Conservation (phyloP, 2,797 vertebrate genomes). For the Coracias cyanogaster region DNA sequence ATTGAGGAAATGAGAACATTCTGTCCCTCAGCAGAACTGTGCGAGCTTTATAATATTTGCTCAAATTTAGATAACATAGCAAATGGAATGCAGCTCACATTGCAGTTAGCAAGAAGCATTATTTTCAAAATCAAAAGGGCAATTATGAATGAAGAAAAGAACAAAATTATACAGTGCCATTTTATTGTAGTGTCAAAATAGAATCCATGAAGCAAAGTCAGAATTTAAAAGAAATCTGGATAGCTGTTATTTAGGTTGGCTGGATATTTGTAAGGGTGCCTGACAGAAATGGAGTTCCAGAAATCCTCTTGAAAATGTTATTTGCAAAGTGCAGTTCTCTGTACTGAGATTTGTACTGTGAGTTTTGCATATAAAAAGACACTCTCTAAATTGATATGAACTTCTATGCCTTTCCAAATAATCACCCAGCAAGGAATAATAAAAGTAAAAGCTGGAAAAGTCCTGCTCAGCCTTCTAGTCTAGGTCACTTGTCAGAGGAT, state of each 20-base stretch:
- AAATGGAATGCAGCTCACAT: slow-evolving; percentile 66
- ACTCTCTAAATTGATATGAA: not conserved
- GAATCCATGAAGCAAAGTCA: slow-evolving; percentile 27
- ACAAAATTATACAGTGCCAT: slow-evolving; percentile 37
- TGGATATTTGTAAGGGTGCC: not conserved
- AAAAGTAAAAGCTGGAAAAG: not conserved
- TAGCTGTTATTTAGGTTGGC: slow-evolving; percentile 29
- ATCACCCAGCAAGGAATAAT: not conserved
- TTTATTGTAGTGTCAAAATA: slow-evolving; percentile 52
- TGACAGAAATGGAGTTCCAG: slow-evolving; percentile 45
- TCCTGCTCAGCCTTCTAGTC: not conserved
- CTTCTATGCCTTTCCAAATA: not conserved
- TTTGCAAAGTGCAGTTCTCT: not conserved
- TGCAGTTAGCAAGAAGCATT: slow-evolving; percentile 61
- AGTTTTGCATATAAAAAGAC: not conserved
- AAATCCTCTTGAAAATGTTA: slow-evolving; percentile 31
- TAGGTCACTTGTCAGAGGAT: not conserved
- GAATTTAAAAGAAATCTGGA: slow-evolving; percentile 13
- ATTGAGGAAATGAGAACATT: slow-evolving; percentile 68
- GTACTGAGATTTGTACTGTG: not conserved
- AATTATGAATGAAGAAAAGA: slow-evolving; percentile 72
- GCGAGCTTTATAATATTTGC: slow-evolving; percentile 52
- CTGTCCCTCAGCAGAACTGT: slow-evolving; percentile 1
- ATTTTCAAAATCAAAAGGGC: slow-evolving; percentile 73
- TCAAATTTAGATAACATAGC: slow-evolving; percentile 68